Percentiles rank a stretch among this genome's conserved stretches.
These are phyloP conservation scores for Radopholus similis DNA, from an alignment of 1,140 invertebrate genomes.

Conservation along the genomic window DNA sequence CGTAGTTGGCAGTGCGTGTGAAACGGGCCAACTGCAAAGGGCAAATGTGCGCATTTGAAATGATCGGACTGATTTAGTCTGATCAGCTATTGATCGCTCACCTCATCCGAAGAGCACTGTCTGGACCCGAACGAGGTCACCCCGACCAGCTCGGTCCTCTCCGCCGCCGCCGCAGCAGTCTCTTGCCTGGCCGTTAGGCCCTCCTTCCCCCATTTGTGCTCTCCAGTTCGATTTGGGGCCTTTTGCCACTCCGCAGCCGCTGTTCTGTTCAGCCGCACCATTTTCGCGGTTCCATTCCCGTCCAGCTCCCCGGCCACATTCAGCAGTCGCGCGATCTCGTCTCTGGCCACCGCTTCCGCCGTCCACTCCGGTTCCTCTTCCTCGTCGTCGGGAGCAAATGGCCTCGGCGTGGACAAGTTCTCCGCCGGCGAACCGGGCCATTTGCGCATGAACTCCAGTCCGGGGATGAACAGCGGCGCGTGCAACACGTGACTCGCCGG, in stretches of 20 bases:
- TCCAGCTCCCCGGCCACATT: background rate
- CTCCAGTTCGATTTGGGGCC: background rate
- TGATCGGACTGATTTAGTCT: background rate
- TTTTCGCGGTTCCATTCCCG: background rate
- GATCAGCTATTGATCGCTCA: background rate
- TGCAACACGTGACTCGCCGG: background rate
- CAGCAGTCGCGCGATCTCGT: background rate
- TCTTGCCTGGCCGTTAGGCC: too few species aligned
- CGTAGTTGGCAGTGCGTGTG: slow-evolving; percentile 24
- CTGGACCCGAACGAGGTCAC: slow-evolving; percentile 43
- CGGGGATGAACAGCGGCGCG: slow-evolving; percentile 2
- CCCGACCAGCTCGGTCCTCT: slow-evolving; percentile 27
- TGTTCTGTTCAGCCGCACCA: background rate
- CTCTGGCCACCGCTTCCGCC: background rate
- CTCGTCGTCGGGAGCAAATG: too few species aligned
- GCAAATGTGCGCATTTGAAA: background rate
- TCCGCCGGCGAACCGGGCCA: background rate
- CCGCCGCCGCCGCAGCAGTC: background rate
- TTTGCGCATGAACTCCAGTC: slow-evolving; percentile 6
- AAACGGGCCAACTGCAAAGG: slow-evolving; percentile 33
- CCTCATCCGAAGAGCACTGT: slow-evolving; percentile 42
- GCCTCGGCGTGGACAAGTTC: too few species aligned
- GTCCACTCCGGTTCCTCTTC: background rate
- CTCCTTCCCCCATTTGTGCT: too few species aligned
- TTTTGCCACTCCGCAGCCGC: background rate